A percentile compares a stretch with the other conserved stretches of the same genome.
Conservation (phyloP, 2,113 vertebrate genomes). For the Apaloderma vittatum region DNA sequence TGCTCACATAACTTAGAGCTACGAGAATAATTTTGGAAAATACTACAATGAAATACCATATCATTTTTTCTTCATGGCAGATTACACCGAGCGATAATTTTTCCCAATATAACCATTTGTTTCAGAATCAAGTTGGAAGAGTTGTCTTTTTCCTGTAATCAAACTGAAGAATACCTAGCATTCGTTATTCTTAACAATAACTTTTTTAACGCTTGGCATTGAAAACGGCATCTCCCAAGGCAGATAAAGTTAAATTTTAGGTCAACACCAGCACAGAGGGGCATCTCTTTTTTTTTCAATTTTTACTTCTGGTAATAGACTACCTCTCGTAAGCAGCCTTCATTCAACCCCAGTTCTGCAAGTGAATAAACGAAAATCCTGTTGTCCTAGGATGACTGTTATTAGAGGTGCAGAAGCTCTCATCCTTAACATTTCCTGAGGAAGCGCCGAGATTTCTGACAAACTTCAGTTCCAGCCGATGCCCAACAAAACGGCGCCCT, state of each 20-base stretch:
- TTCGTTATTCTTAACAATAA: background rate
- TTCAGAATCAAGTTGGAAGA: background rate
- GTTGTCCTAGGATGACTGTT: background rate
- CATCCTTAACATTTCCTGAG: background rate
- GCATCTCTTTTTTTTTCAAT: background rate
- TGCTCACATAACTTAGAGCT: background rate
- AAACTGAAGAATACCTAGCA: background rate
- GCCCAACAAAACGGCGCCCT: background rate
- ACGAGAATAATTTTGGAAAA: background rate
- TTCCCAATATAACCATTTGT: background rate
- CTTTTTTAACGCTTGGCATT: background rate
- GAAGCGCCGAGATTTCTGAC: background rate
- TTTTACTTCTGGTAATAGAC: background rate
- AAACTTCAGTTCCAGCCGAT: background rate
- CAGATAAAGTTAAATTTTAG: background rate
- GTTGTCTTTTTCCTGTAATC: background rate
- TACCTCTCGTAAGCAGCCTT: background rate
- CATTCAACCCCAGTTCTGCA: background rate
- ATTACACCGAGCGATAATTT: background rate
- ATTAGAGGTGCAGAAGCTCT: background rate
- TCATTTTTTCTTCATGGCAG: background rate
- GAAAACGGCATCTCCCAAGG: background rate
- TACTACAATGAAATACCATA: background rate
- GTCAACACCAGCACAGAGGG: background rate
- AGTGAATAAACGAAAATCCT: background rate